These are phyloP conservation scores for Aptenodytes patagonicus DNA, from an alignment of 2,113 vertebrate species.

Conservation along the genomic window DNA sequence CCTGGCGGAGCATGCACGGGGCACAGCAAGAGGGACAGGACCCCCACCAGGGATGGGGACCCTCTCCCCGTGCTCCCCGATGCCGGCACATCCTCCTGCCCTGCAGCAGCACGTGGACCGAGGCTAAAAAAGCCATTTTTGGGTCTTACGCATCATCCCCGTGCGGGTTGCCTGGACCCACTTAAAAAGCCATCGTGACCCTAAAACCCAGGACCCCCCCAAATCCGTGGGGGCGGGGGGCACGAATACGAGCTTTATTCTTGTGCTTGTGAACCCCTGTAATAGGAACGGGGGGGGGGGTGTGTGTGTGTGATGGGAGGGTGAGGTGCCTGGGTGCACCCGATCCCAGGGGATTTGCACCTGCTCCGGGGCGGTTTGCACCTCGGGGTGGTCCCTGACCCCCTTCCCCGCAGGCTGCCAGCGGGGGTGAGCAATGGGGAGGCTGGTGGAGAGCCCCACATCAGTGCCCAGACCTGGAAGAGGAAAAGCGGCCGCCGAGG, in stretches of 20 bases:
- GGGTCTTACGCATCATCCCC: background rate
- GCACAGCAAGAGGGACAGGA: background rate
- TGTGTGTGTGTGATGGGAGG: no score
- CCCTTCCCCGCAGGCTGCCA: background rate
- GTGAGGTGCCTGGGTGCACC: no score
- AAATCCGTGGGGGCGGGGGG: background rate
- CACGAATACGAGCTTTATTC: no score
- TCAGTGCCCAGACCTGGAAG: constrained; percentile 24
- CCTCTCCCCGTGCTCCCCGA: background rate
- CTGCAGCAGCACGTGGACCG: rapidly evolving
- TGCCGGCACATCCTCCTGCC: background rate
- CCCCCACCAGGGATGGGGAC: background rate
- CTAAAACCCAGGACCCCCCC: background rate
- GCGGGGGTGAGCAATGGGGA: constrained; percentile 67
- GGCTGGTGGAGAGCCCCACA: background rate
- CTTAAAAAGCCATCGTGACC: background rate
- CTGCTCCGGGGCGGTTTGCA: background rate
- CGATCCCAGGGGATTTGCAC: background rate
- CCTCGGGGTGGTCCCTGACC: background rate
- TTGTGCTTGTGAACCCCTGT: background rate
- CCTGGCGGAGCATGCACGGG: background rate
- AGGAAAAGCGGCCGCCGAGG: constrained; percentile 49
- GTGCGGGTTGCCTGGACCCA: no score
- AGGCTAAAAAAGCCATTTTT: background rate
- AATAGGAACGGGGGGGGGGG: background rate